Conservation (phyloP, 2,888 invertebrate genomes). For the Germaria angustata region DNA sequence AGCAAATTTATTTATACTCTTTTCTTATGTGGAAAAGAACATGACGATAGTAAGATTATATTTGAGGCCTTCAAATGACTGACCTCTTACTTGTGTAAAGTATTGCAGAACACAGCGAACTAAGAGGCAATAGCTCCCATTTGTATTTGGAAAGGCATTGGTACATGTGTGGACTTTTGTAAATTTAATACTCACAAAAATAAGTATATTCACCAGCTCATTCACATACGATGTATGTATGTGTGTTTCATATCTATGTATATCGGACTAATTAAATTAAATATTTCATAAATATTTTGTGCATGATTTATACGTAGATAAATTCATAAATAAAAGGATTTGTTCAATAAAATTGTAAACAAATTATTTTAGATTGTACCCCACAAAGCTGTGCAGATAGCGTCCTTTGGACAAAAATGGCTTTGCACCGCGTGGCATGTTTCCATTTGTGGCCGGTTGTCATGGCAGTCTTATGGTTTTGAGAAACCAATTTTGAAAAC, state of each 20-base stretch:
- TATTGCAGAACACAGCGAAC: no score
- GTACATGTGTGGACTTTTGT: no score
- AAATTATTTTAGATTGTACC: slow-evolving; percentile 35
- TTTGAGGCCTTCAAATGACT: no score
- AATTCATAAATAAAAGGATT: slow-evolving; percentile 52
- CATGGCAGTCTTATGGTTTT: slow-evolving; percentile 12
- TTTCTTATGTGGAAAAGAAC: no score
- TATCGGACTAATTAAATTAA: slow-evolving; percentile 65
- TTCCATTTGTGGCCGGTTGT: slow-evolving; percentile 20
- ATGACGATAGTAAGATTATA: no score
- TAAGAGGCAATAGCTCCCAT: no score
- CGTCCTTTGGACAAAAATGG: slow-evolving; percentile 12
- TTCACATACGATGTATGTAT: no score
- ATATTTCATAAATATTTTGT: slow-evolving; percentile 66
- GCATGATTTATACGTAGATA: slow-evolving; percentile 51
- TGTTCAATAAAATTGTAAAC: slow-evolving; percentile 39
- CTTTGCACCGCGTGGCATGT: not conserved
- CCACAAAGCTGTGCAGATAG: not conserved
- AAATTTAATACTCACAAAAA: no score
- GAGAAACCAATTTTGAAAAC: slow-evolving; percentile 13
- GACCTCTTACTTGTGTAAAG: no score
- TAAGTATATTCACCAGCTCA: no score
- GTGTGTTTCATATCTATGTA: not conserved
- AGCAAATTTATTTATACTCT: no score
- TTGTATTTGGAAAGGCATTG: no score